Conservation (phyloP, 2,113 vertebrate species). For the Myrmecobius fasciatus region DNA sequence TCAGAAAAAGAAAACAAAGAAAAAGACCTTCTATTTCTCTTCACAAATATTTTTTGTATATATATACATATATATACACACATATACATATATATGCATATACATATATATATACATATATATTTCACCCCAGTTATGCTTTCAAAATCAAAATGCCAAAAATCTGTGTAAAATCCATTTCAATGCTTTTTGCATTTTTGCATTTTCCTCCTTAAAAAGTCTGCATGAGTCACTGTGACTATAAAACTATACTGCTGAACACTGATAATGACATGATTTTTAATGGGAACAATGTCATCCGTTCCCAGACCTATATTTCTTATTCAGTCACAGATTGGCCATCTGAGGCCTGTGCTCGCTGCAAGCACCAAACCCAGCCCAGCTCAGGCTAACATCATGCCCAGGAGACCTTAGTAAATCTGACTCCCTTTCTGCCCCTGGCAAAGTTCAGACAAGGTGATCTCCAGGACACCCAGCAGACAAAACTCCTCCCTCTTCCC, state of each 20-base stretch:
- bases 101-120: too few relatives aligned
- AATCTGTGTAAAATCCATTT: not conserved
- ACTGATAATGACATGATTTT: conserved; percentile 54
- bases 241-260: conserved; percentile 60
- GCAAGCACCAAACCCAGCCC: not conserved
- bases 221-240: conserved; percentile 51
- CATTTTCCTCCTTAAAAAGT: conserved; percentile 6
- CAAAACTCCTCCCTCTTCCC: not conserved
- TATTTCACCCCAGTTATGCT: conserved; percentile 26
- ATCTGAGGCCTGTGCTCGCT: not conserved
- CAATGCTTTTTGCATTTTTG: conserved; percentile 17
- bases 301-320: not conserved
- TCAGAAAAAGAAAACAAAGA: not conserved
- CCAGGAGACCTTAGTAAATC: not conserved
- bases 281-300: conserved; percentile 44
- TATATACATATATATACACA: too few relatives aligned
- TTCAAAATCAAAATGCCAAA: conserved; percentile 48
- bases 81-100: too few relatives aligned
- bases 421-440: not conserved
- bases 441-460: not conserved
- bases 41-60: too few relatives aligned
- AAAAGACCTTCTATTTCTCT: conserved; percentile 18
- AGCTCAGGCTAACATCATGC: not conserved
- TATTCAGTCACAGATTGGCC: conserved; percentile 58
- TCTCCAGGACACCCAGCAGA: not conserved